These are phyloP conservation scores for Antheraea assamensis DNA, from an alignment of 2,888 invertebrate species.

Conservation along the genomic window DNA sequence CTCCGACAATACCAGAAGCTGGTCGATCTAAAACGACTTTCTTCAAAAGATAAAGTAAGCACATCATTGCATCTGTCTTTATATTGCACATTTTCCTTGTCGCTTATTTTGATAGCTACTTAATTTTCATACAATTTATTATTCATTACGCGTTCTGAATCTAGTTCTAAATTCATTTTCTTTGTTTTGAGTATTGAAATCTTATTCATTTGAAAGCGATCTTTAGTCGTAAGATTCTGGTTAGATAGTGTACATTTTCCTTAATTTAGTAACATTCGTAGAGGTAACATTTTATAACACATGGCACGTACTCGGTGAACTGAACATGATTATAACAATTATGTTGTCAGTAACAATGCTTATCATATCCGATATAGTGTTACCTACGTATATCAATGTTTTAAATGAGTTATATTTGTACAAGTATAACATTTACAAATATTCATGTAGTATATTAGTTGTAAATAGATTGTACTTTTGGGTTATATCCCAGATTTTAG, in stretches of 20 bases:
- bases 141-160: conserved; percentile 20
- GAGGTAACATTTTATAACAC: conserved; percentile 11
- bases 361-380: not conserved
- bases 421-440: not conserved
- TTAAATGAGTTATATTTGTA: not conserved
- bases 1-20: conserved; percentile 85
- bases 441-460: not conserved
- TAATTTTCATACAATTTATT: conserved; percentile 22
- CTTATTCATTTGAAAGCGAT: not conserved
- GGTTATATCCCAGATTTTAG: not conserved
- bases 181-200: conserved; percentile 18
- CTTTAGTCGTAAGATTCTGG: not conserved
- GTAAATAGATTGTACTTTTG: not conserved
- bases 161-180: conserved; percentile 18
- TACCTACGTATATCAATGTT: not conserved
- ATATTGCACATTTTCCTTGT: conserved; percentile 18
- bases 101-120: conserved; percentile 17
- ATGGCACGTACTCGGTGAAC: conserved; percentile 4
- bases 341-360: conserved; percentile 7
- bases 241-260: conserved; percentile 10
- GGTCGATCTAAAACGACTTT: conserved; percentile 79
- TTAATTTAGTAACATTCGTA: conserved; percentile 6
- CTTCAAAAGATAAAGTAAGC: conserved; percentile 80
- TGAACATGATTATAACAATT: conserved; percentile 13
- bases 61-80: conserved; percentile 20